Percentiles rank a stretch among this genome's conserved stretches.
Evolutionary conservation across 2,888 invertebrate species (phyloP).

Genomic region (Pterostichus niger): DNA sequence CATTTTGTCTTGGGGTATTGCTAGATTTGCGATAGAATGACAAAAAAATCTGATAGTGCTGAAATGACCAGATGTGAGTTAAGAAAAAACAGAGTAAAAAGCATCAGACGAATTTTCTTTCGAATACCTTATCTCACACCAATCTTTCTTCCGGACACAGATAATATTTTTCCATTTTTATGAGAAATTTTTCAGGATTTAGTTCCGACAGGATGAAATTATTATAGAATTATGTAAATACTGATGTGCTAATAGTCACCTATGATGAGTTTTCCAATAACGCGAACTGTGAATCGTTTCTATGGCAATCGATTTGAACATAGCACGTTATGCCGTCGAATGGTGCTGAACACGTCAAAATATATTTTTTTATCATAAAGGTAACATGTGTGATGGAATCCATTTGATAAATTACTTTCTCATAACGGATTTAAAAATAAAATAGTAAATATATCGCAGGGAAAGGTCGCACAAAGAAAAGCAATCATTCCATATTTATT

Average conservation of each 20-base stretch:
- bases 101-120: no score
- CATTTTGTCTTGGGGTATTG: no score
- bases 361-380: slow-evolving; percentile 30
- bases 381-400: slow-evolving; percentile 34
- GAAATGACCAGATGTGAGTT: no score
- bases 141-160: slow-evolving; percentile 12
- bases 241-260: slow-evolving; percentile 11
- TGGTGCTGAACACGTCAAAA: slow-evolving; percentile 3
- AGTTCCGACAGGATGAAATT: background rate
- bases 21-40: no score
- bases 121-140: background rate
- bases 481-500: no score
- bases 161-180: slow-evolving; percentile 8
- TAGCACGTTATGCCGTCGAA: background rate
- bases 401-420: slow-evolving; percentile 25
- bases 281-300: background rate
- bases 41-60: no score
- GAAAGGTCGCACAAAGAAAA: background rate
- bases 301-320: slow-evolving; percentile 7
- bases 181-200: background rate
- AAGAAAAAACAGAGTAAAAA: no score
- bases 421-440: background rate
- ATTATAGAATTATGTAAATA: slow-evolving; percentile 31
- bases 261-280: slow-evolving; percentile 36
- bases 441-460: background rate